Conservation (phyloP, 2,797 vertebrate genomes). For the Etheostoma perlongum region DNA sequence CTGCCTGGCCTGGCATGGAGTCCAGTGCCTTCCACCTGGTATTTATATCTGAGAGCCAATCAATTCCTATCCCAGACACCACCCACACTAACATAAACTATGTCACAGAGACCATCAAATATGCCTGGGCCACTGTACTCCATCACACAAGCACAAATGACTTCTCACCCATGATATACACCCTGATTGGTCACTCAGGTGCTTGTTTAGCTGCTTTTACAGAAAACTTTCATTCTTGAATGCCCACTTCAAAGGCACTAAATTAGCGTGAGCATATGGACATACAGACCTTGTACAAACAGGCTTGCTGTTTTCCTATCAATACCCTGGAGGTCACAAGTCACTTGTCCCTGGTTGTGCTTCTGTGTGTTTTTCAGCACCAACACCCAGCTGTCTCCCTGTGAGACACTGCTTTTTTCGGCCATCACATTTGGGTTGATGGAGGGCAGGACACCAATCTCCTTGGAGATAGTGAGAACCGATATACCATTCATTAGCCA, state of each 20-base stretch:
- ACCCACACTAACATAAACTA: constrained; percentile 65
- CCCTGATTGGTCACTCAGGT: constrained; percentile 42
- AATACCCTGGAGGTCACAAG: constrained; percentile 83
- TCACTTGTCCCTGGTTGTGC: constrained; percentile 65
- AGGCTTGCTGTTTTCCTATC: constrained; percentile 77
- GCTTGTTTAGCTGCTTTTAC: constrained; percentile 46
- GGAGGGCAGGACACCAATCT: constrained; percentile 41
- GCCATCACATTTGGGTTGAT: constrained; percentile 59
- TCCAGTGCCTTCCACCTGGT: constrained; percentile 46
- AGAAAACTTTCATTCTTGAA: constrained; percentile 39
- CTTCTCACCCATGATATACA: constrained; percentile 47
- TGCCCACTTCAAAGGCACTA: constrained; percentile 15
- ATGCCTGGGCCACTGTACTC: constrained; percentile 53
- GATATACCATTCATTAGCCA: constrained; percentile 62
- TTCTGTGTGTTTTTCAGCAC: constrained; percentile 63
- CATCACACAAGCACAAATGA: constrained; percentile 53
- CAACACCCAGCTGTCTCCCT: constrained; percentile 66
- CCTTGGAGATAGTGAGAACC: constrained; percentile 60
- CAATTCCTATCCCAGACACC: constrained; percentile 64
- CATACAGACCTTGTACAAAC: constrained; percentile 87
- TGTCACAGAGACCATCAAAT: constrained; percentile 73
- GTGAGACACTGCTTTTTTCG: background rate
- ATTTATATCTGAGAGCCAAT: constrained; percentile 71
- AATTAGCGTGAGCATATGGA: constrained; percentile 23
- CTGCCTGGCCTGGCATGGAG: constrained; percentile 39